Percentiles rank a stretch among this genome's conserved stretches.
Evolutionary conservation across 2,113 vertebrate species (phyloP).

Genomic region (Taxidea taxus): DNA sequence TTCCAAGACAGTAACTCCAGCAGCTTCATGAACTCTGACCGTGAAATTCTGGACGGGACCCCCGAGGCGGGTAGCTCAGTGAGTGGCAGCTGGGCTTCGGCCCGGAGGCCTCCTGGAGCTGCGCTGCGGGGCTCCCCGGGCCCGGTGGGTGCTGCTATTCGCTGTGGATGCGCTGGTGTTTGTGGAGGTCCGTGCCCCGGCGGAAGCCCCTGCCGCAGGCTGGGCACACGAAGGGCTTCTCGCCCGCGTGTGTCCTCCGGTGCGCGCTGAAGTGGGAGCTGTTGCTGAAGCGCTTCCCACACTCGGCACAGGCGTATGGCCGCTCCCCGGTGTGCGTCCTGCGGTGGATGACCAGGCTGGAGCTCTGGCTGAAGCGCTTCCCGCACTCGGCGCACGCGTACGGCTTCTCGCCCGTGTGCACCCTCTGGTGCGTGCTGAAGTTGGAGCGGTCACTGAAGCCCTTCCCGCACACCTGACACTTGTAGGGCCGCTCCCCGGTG

Average conservation of each 20-base stretch:
- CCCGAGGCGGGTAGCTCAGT: background rate
- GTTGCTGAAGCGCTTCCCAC: slow-evolving; percentile 50
- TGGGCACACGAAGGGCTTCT: slow-evolving; percentile 81
- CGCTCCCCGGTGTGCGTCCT: slow-evolving; percentile 24
- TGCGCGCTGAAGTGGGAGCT: slow-evolving; percentile 55
- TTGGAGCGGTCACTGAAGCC: slow-evolving; percentile 42
- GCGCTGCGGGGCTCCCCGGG: background rate
- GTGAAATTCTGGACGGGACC: background rate
- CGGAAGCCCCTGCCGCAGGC: slow-evolving; percentile 87
- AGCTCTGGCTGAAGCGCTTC: slow-evolving; percentile 45
- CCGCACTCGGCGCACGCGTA: background rate
- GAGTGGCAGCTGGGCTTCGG: background rate
- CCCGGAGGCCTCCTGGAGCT: background rate
- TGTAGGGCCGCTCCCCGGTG: slow-evolving; percentile 79
- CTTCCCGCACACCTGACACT: slow-evolving; percentile 75
- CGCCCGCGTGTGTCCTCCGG: slow-evolving; percentile 74
- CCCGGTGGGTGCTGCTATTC: background rate
- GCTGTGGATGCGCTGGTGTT: slow-evolving; percentile 81
- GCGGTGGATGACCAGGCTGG: slow-evolving; percentile 46
- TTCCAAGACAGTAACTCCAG: background rate
- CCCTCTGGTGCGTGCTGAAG: slow-evolving; percentile 43
- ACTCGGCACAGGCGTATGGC: slow-evolving; percentile 34
- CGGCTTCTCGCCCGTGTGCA: slow-evolving; percentile 50
- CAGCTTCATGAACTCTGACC: background rate
- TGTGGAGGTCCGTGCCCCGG: slow-evolving; percentile 85